phyloP scores from a whole-genome alignment of 1,140 invertebrate species.

The Drosophila truncata region DNA sequence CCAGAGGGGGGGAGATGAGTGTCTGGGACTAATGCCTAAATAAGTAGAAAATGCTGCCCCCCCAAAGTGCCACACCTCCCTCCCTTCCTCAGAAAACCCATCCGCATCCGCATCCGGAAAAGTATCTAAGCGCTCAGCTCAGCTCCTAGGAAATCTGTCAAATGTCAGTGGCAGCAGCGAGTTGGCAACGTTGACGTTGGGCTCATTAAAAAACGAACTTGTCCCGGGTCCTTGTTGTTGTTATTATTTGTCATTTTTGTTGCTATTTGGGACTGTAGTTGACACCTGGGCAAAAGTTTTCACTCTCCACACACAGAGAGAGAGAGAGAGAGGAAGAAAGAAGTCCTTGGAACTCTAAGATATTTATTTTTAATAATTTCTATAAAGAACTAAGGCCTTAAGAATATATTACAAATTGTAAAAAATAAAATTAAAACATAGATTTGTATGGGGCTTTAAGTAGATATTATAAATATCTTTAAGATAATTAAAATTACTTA shows the following conservation, averaged over 20 bases:
- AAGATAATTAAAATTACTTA: not conserved
- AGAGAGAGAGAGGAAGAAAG: not conserved
- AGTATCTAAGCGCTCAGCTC: constrained; percentile 59
- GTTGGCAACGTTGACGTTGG: constrained; percentile 57
- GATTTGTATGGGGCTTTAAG: not conserved
- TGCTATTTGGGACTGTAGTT: constrained; percentile 60
- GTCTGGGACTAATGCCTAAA: constrained; percentile 64
- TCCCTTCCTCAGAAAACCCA: not conserved
- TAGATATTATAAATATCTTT: not conserved
- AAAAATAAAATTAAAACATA: too few relatives aligned
- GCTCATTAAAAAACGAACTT: constrained; percentile 76
- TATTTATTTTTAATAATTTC: not conserved
- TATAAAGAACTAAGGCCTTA: not conserved
- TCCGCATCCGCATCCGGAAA: constrained; percentile 10
- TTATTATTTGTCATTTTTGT: constrained; percentile 11
- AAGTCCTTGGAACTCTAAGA: not conserved
- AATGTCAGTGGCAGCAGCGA: constrained; percentile 75
- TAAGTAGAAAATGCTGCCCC: constrained; percentile 58
- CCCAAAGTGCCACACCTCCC: not conserved
- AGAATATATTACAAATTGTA: not conserved
- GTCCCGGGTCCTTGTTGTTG: constrained; percentile 19
- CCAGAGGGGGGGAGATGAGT: not conserved
- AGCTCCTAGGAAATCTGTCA: constrained; percentile 76
- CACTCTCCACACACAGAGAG: constrained; percentile 3
- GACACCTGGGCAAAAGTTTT: constrained; percentile 74